Evolutionary conservation across 2,888 invertebrate species (phyloP).

Genomic region (Malachius bipustulatus): DNA sequence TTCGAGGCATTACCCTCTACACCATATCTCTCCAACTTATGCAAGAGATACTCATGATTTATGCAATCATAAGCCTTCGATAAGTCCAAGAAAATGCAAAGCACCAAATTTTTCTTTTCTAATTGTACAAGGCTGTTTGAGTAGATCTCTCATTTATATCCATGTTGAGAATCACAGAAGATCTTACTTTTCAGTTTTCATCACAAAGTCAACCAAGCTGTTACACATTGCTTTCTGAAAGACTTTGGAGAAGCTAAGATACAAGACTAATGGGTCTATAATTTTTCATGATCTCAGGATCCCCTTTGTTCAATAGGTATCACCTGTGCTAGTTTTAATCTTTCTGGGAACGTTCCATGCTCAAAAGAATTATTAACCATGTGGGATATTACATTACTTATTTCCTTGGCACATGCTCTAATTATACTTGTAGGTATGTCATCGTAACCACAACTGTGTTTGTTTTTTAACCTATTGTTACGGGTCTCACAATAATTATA

Average conservation of each 20-base stretch:
- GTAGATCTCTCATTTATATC: conserved; percentile 2
- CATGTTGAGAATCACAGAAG: conserved; percentile 6
- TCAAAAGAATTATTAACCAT: conserved; percentile 6
- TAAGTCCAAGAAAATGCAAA: background rate
- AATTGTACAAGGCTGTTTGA: too few species aligned
- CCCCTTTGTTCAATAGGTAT: conserved; percentile 5
- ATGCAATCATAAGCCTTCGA: conserved; percentile 5
- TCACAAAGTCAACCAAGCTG: background rate
- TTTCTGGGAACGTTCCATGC: conserved; percentile 2
- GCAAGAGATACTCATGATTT: conserved; percentile 5
- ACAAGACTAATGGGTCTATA: conserved; percentile 6
- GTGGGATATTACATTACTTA: background rate
- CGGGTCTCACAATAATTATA: too few species aligned
- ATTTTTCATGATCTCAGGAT: conserved; percentile 1
- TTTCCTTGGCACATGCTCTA: conserved; percentile 2
- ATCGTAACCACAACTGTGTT: background rate
- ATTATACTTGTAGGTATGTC: background rate
- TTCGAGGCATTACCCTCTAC: background rate
- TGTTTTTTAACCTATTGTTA: too few species aligned
- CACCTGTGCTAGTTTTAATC: background rate
- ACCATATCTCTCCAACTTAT: background rate
- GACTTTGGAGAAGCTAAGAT: background rate
- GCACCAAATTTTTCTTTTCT: background rate
- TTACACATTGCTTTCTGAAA: background rate
- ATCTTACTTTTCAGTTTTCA: background rate